Base-by-base conservation (phyloP, 1,140 invertebrate genomes). In the Papilio dardanus region DNA sequence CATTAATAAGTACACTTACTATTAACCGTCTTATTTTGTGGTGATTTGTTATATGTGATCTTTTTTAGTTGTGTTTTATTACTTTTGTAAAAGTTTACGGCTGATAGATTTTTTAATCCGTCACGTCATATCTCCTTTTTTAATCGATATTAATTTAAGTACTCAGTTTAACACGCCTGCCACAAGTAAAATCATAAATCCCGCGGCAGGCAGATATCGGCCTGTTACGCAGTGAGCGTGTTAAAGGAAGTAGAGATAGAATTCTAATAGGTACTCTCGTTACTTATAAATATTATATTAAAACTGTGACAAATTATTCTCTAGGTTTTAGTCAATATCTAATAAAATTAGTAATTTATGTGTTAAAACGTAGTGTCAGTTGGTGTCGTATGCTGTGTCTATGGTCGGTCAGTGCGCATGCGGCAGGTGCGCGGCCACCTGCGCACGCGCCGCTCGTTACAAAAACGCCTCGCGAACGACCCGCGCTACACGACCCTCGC, bases 361-460 rank as follows among this genome's bases (percentile, higher is more conserved):
- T 69, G 40, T 58, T 58, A 58, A 58, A 24, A 58, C 21, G 10
- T 28, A 74, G 19, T 74, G 54, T 77, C 79, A 82, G 83, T 79
- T 79, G 81, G 87, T 89, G 85, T 79, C 78, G 71, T 89, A 88
- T 88, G 86, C 82, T 79, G 75, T 76, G 78, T 88, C 84, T 88
- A 88, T 68, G 33, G 80, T 74, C 76, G 80, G n/a, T 77, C 81
- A 71, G 75, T 54, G 19, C 21, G 54, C 42, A 19, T 74, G 79
- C 75, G 84, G 89, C 91, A 92, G 90, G 90, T 92, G 91, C 77
- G 62, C 67, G 66, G 81, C 73, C 91, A 91, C 90, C 89, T 91
- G 91, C 91, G 89, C 89, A 87, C 88, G 89, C 84, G 89, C 82
- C 85, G 87, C 42, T 83, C 86, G 90, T 90, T 90, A 92, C 90